phyloP scores from a whole-genome alignment of 2,888 invertebrate genomes.

The Drosophila falleni region DNA sequence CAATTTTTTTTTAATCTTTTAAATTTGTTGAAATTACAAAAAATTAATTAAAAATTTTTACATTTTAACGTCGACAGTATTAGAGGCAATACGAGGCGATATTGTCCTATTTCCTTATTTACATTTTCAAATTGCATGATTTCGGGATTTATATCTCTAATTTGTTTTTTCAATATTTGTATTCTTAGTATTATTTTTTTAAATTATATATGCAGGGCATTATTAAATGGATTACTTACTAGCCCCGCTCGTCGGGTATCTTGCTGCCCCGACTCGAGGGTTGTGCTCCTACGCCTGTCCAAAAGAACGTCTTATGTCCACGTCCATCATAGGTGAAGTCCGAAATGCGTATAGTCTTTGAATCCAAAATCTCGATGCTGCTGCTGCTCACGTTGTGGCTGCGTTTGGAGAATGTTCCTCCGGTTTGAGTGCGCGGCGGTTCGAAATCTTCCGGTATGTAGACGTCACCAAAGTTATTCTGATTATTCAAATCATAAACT shows the following conservation, averaged over 20 bases:
- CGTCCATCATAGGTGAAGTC: constrained; percentile 92
- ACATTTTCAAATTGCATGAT: too few relatives aligned
- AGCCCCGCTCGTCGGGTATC: constrained; percentile 96
- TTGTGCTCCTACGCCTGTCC: constrained; percentile 95
- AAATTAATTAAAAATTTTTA: too few relatives aligned
- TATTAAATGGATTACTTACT: constrained; percentile 88
- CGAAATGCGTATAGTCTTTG: constrained; percentile 91
- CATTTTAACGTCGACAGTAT: too few relatives aligned
- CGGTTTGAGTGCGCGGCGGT: constrained; percentile 90
- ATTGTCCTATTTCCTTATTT: too few relatives aligned
- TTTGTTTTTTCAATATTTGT: too few relatives aligned
- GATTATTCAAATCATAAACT: constrained; percentile 93
- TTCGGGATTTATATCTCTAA: too few relatives aligned
- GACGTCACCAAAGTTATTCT: constrained; percentile 96
- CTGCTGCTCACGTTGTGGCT: constrained; percentile 90
- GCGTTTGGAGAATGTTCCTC: constrained; percentile 87
- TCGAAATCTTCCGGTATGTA: constrained; percentile 96
- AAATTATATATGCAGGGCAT: too few relatives aligned
- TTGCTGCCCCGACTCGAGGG: constrained; percentile 92
- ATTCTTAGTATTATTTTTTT: too few relatives aligned
- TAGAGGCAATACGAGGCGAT: too few relatives aligned
- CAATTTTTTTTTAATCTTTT: too few relatives aligned
- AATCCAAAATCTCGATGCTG: constrained; percentile 91
- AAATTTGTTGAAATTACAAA: too few relatives aligned
- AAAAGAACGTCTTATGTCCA: constrained; percentile 92